Percentiles rank a stretch among this genome's conserved stretches.
Evolutionary conservation across 2,888 invertebrate genomes (phyloP).

Genomic region (Heliconius hortense): DNA sequence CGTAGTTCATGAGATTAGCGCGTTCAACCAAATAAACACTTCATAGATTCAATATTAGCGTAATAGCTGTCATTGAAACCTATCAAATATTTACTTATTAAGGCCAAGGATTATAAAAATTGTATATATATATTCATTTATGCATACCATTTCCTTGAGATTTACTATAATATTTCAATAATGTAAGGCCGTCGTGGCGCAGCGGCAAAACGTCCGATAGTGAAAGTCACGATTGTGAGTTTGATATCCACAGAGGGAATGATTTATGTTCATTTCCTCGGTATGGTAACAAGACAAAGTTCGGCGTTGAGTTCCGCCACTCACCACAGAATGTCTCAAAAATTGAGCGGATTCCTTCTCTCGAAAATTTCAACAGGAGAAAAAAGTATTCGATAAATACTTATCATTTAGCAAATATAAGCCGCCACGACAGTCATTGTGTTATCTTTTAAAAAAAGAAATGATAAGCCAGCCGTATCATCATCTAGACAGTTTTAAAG

Average conservation of each 20-base stretch:
- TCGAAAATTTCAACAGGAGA: background rate
- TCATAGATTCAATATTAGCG: background rate
- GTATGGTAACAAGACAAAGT: background rate
- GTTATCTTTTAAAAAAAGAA: background rate
- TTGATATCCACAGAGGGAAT: background rate
- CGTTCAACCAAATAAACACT: too few relatives aligned
- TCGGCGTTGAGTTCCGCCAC: background rate
- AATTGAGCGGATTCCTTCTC: too few relatives aligned
- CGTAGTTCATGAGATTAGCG: too few relatives aligned
- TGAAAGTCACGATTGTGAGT: background rate
- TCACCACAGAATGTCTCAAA: too few relatives aligned
- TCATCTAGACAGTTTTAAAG: too few relatives aligned
- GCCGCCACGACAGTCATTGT: background rate
- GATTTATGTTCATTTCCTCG: background rate
- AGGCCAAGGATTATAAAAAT: conserved; percentile 3
- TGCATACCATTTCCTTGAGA: background rate
- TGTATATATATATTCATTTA: background rate
- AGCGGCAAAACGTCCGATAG: too few relatives aligned
- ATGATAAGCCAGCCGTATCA: background rate
- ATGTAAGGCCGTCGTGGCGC: background rate
- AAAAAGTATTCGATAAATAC: background rate
- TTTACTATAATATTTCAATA: background rate
- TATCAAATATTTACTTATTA: background rate
- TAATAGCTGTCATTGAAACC: background rate
- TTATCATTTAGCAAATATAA: background rate